Base-by-base conservation (phyloP, 2,797 vertebrate genomes). In the Garrulus glandarius region DNA sequence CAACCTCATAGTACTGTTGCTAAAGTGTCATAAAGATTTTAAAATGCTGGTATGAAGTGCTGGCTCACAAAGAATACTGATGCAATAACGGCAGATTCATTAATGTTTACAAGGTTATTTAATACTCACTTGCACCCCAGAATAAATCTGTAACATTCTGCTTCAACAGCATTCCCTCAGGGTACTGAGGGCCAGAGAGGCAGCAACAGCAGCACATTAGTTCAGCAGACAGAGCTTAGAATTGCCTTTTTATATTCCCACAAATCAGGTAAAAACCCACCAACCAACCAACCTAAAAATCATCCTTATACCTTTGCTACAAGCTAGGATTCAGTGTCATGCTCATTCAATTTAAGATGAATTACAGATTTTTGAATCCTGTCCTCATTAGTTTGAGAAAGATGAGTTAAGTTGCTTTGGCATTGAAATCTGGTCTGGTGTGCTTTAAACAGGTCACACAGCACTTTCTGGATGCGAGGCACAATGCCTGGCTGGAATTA, bases 361-460 rank as follows among this genome's bases (percentile, higher is more conserved):
- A 50, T 37, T 32, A 34, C 15, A 64, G 44, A 29, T 13, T 86
- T 78, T 46, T 67, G 19, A 55, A 34, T 71, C 24, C 22, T 6
- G 9, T 13, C 46, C 46, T 77, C 52, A 20, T 37, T 10, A 61
- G 34, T 57, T 61, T 72, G 47, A 57, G 44, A 24, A 64, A 44
- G 36, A 44, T 4, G 20, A 71, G 44, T 49, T 24, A 52, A 36
- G 29, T 17, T 47, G 70, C 57, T 75, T 46, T 53, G 34, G 52
- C 44, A 85, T 10, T 47, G 46, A 83, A 84, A 79, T 9, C 15
- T 5, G 30, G 30, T 9, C 15, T 5, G 30, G 30, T 0, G 0
- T 36, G 44, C 60, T 81, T 55, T 26, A 46, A 71, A 60, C 18
- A 9, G 2, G 41, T 61, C 61, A 65, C 10, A 17, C 11, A 59